Conservation (phyloP, 2,113 vertebrate genomes). For the Gasterosteus aculeatus region DNA sequence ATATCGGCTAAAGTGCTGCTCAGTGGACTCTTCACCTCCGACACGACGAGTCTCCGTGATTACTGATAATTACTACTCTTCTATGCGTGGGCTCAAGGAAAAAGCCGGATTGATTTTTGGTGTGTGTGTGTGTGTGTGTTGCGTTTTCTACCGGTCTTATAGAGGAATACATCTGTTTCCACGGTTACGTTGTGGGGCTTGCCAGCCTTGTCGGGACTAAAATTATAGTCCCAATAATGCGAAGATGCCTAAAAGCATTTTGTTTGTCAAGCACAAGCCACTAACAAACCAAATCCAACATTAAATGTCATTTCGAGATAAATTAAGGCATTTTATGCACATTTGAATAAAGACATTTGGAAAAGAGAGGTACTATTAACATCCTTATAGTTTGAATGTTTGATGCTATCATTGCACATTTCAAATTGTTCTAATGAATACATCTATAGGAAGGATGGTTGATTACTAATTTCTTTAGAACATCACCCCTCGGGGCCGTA, state of each 20-base stretch:
- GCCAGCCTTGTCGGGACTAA: not conserved
- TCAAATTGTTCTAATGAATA: not conserved
- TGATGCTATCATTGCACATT: not conserved
- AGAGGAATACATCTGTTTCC: not conserved
- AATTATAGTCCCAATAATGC: not conserved
- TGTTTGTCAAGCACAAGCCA: too few relatives aligned
- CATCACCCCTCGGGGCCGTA: not conserved
- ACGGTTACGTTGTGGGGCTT: not conserved
- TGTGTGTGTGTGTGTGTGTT: not conserved
- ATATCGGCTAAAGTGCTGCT: not conserved
- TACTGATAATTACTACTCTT: slow-evolving; percentile 32
- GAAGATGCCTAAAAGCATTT: too few relatives aligned
- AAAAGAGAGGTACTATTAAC: not conserved
- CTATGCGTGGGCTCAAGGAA: not conserved
- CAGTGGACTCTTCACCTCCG: slow-evolving; percentile 31
- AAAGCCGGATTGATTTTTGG: not conserved
- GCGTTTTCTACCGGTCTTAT: not conserved
- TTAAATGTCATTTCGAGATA: too few relatives aligned
- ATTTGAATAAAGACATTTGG: too few relatives aligned
- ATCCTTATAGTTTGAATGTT: not conserved
- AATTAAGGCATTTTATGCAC: too few relatives aligned
- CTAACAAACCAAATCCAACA: too few relatives aligned
- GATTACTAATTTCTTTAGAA: not conserved
- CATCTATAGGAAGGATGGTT: not conserved
- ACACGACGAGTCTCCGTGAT: slow-evolving; percentile 27